Base-by-base conservation (phyloP, 2,113 vertebrate genomes). In the Onychostoma macrolepis region DNA sequence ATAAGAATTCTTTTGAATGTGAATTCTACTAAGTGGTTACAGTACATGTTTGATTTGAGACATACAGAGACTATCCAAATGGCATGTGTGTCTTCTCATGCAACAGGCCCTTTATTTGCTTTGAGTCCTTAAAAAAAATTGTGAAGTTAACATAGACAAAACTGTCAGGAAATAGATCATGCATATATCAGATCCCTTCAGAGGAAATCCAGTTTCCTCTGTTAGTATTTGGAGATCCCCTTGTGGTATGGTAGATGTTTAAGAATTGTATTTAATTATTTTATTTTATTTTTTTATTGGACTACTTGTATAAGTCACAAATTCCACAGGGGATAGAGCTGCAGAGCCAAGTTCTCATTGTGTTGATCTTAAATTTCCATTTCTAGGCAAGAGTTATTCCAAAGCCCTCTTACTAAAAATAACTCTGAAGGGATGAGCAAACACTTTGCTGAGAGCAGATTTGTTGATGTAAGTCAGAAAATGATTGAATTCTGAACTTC, bases 311-410 rank as follows among this genome's bases (percentile, higher is more conserved):
- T 80, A 36, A 71, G 84, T 86, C 82, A 82, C 74, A 63, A 28
- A 85, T 86, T 82, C 69, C 76, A 63, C 33, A 48, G 84, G 86
- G 41, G 72, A 77, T 71, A 69, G 24, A 88, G 43, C 30, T 43
- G 45, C 28, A 84, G 80, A 80, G 80, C 85, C 87, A 84, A 80
- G 80, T 84, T 86, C 80, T 80, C 88, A 61, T 56, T 85, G 45
- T 86, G 80, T 86, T 88, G 81, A 88, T 85, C 58, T 87, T 86
- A 79, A 85, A 87, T 88, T 86, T 88, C 87, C 87, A 90, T 88
- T 87, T 90, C 69, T 78, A 85, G 89, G 85, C 83, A 82, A 67
- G 80, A 84, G 86, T 84, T 85, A 89, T 89, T 88, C 86, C 84
- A 86, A 72, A 65, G 53, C 15, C 69, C 56, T 53, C 63, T 45